Conservation (phyloP, 1,140 invertebrate species). For the Platorchestia sp. region DNA sequence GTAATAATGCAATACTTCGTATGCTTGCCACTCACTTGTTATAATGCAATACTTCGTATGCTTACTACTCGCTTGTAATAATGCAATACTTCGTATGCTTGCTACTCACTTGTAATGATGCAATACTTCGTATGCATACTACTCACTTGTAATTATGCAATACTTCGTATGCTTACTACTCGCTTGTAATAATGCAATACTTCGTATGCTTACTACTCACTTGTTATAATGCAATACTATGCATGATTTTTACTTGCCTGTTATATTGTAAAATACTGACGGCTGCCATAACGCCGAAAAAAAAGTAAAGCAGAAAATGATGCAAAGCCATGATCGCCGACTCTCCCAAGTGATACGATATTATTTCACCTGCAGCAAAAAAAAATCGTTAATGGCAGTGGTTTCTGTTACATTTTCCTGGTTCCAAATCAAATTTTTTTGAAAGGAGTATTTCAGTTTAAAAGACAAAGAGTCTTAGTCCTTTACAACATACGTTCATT, state of each 20-base stretch:
- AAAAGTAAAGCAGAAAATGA: neutral
- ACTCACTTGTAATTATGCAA: no score
- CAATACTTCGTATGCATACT: no score
- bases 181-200: neutral
- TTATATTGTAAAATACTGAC: neutral
- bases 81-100: no score
- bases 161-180: no score
- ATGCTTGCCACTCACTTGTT: no score
- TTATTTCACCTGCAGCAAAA: neutral
- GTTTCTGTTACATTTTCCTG: neutral
- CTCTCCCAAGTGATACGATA: neutral
- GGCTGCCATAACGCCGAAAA: neutral
- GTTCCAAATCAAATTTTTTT: neutral
- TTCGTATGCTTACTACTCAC: neutral
- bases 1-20: no score
- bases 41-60: no score
- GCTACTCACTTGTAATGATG: no score
- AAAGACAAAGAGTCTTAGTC: neutral
- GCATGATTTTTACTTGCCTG: neutral
- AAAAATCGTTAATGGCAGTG: neutral
- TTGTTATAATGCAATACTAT: neutral
- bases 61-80: no score
- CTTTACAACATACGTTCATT: no score
- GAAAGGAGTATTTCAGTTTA: neutral
- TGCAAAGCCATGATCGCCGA: neutral